Conservation (phyloP, 2,797 vertebrate species). For the Lerista edwardsae region DNA sequence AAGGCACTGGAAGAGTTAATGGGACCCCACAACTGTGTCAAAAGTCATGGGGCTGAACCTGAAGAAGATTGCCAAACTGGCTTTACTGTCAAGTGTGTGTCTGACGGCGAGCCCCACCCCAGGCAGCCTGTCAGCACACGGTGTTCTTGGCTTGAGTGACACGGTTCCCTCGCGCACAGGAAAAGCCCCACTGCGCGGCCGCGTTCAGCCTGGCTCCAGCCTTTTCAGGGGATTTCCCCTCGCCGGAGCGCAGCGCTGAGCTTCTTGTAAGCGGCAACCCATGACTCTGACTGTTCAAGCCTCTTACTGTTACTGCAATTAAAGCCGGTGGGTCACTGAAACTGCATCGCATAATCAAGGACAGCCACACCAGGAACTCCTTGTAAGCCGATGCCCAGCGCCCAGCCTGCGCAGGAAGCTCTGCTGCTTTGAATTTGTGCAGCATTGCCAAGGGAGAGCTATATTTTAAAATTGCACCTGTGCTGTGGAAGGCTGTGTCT, state of each 20-base stretch:
- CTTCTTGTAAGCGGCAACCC: constrained; percentile 64
- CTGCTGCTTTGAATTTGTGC: neutral
- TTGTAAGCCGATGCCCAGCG: neutral
- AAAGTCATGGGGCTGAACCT: constrained; percentile 12
- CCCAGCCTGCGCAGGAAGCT: neutral
- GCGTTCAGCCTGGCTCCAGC: neutral
- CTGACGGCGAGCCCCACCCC: constrained; percentile 22
- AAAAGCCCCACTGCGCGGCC: constrained; percentile 15
- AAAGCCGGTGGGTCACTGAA: constrained; percentile 38
- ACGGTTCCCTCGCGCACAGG: constrained; percentile 11
- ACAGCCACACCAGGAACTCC: constrained; percentile 3
- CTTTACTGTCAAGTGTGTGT: neutral
- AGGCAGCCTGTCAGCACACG: constrained; percentile 10
- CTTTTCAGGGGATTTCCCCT: constrained; percentile 64
- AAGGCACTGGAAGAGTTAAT: neutral
- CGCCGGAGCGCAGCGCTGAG: neutral
- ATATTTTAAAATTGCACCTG: neutral
- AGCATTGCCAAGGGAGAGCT: neutral
- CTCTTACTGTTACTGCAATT: constrained; percentile 65
- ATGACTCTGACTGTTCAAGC: constrained; percentile 42
- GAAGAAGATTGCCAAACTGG: constrained; percentile 20
- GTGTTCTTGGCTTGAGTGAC: neutral
- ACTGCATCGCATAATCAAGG: constrained; percentile 30
- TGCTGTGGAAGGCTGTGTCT: neutral
- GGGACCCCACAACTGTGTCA: constrained; percentile 3